Evolutionary conservation across 2,888 invertebrate genomes (phyloP), one percentile per base, ranked within the genome.

Genomic region (Ectemnius cavifrons): DNA sequence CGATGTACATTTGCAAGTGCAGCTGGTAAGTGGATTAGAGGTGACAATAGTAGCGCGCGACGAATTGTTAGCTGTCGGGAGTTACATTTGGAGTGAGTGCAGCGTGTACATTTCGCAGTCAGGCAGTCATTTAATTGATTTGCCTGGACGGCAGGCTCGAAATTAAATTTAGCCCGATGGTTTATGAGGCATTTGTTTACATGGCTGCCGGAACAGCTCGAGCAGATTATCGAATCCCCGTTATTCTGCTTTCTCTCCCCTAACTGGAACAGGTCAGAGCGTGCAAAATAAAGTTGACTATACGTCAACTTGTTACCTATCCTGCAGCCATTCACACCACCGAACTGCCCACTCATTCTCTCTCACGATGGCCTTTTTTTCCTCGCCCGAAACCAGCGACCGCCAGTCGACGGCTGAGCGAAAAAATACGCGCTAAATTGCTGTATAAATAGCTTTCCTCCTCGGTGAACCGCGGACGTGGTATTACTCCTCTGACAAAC

Each of bases 111-210:
- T 82, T 81, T 82, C 61, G 77, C 71, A 82, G 74, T 67, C 69
- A 66, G 69, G 60, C n/a, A 59, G 52, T 46, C 72, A 67, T 80
- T 80, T 76, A 78, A 80, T 82, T 80, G 78, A 82, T 80, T 81
- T 74, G 62, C 71, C 68, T 28, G 1, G 49, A 60, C 63, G 71
- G 52, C 27, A 18, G 71, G 47, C 60, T 37, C 78, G 67, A 82
- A 82, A 82, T 82, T 76, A 78, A 82, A 83, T 82, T 82, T 83
- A 80, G 78, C 73, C 75, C 68, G 8, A 64, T 65, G 73, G 71
- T 77, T 77, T 71, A 75, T 68, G 70, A 56, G 62, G 59, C 75
- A 78, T 82, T 82, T 82, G 83, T 82, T 82, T 79, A 76, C 80
- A 62, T 67, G 73, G 58, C 23, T 58, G 71, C 70, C 71, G 72